These are phyloP conservation scores for Taphrorychus bicolor DNA, from an alignment of 2,888 invertebrate genomes.

Conservation along the genomic window DNA sequence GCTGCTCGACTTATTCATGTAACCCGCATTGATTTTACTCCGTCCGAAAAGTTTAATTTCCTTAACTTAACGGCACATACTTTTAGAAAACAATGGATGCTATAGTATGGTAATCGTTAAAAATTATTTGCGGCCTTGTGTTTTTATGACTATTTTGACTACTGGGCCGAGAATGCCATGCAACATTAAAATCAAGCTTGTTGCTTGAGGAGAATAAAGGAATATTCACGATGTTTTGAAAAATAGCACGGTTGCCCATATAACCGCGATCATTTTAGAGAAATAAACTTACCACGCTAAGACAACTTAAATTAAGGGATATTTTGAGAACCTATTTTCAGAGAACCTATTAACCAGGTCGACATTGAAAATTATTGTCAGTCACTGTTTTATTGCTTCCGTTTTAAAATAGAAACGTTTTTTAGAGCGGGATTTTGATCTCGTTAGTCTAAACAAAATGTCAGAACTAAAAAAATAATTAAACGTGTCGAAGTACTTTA, in stretches of 20 bases:
- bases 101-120: neutral
- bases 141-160: slow-evolving; percentile 11
- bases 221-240: slow-evolving; percentile 10
- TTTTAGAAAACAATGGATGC: neutral
- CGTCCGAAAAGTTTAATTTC: too few species aligned
- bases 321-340: slow-evolving; percentile 7
- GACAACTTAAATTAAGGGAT: slow-evolving; percentile 6
- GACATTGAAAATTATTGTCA: slow-evolving; percentile 10
- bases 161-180: slow-evolving; percentile 1
- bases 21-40: too few species aligned
- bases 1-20: too few species aligned
- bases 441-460: slow-evolving; percentile 5
- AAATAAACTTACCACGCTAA: neutral
- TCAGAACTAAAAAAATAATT: neutral
- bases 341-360: slow-evolving; percentile 5
- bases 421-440: slow-evolving; percentile 1
- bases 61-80: neutral
- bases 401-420: slow-evolving; percentile 8
- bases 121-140: neutral
- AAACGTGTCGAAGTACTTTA: neutral
- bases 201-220: neutral
- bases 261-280: neutral
- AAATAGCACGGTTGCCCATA: slow-evolving; percentile 4
- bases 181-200: slow-evolving; percentile 11
- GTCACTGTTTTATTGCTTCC: slow-evolving; percentile 1